Conservation (phyloP, 2,888 invertebrate species). For the Ophraella communa region DNA sequence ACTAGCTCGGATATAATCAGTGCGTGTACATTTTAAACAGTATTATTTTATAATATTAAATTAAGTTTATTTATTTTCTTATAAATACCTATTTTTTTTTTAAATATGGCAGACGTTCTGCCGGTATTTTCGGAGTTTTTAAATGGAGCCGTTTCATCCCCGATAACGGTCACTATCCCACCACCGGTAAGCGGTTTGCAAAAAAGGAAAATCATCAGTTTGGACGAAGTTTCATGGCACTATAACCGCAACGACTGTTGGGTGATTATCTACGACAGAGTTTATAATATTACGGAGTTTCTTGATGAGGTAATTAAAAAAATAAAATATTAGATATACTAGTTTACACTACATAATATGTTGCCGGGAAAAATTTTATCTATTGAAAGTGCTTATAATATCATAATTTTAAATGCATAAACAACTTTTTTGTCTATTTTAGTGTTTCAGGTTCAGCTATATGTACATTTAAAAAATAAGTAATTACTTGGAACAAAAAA, state of each 20-base stretch:
- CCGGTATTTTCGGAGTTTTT: conserved; percentile 12
- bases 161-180: background rate
- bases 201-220: conserved; percentile 59
- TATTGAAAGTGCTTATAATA: too few species aligned
- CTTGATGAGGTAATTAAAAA: conserved; percentile 70
- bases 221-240: conserved; percentile 79
- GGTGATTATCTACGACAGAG: conserved; percentile 86
- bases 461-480: too few species aligned
- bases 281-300: conserved; percentile 83
- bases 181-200: background rate
- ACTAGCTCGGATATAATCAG: too few species aligned
- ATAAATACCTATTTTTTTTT: too few species aligned
- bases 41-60: background rate
- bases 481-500: too few species aligned
- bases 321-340: background rate
- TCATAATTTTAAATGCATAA: too few species aligned
- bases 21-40: background rate
- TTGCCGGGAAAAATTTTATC: too few species aligned
- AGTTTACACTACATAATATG: background rate
- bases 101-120: conserved; percentile 1
- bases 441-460: too few species aligned
- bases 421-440: too few species aligned
- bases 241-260: conserved; percentile 79
- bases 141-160: conserved; percentile 15
- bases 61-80: too few species aligned